A percentile compares a stretch with the other conserved stretches of the same genome.
phyloP scores from a whole-genome alignment of 2,888 invertebrate species.

The Litoditis marina region DNA sequence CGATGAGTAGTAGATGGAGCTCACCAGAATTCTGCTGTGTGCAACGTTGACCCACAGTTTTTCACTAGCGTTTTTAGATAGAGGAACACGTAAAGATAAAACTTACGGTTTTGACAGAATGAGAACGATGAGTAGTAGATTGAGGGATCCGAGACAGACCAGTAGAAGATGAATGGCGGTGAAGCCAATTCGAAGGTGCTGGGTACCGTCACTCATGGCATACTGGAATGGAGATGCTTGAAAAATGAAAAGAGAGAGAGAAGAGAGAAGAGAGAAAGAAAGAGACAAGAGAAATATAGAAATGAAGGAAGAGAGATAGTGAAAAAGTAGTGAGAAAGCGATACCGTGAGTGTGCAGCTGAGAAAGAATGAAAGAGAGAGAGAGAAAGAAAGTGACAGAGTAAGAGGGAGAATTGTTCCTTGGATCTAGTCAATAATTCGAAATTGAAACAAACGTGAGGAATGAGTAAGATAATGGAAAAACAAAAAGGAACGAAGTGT shows the following conservation, averaged over 20 bases:
- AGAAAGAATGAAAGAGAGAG: not conserved
- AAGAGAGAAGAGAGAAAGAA: not conserved
- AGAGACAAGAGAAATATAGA: no score
- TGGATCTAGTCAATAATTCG: no score
- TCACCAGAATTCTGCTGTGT: no score
- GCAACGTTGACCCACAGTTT: no score
- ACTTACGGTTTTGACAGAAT: slow-evolving; percentile 46
- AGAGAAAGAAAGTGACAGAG: not conserved
- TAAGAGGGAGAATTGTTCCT: not conserved
- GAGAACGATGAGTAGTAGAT: slow-evolving; percentile 54
- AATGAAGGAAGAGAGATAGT: not conserved
- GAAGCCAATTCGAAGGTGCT: slow-evolving; percentile 44
- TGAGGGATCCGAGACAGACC: slow-evolving; percentile 55
- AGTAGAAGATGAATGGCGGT: slow-evolving; percentile 57
- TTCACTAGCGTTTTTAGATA: no score
- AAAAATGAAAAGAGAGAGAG: not conserved
- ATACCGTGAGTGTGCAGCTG: not conserved
- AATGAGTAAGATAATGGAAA: no score
- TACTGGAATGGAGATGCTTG: slow-evolving; percentile 23
- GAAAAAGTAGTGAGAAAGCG: not conserved
- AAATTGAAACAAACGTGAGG: no score
- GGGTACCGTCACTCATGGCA: slow-evolving; percentile 44
- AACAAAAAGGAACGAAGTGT: not conserved
- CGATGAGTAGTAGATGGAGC: slow-evolving; percentile 56
- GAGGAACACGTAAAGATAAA: not conserved